These are phyloP conservation scores for Peromyscus leucopus DNA, from an alignment of 2,113 vertebrate genomes.

Conservation along the genomic window DNA sequence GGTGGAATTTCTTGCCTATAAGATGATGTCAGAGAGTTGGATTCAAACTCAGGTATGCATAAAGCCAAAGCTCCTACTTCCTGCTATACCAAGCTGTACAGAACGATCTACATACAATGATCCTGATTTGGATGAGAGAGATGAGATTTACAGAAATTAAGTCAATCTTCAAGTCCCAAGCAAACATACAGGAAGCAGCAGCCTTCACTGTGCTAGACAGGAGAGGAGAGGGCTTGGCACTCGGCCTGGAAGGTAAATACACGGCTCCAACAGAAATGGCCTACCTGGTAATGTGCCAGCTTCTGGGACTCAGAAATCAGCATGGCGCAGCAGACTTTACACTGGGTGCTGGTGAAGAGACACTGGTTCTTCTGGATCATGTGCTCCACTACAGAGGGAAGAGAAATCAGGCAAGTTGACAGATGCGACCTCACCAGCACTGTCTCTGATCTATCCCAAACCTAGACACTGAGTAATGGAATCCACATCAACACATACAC, in stretches of 20 bases:
- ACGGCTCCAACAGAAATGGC: constrained; percentile 40
- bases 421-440: background rate
- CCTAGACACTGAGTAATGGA: background rate
- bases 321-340: constrained; percentile 97
- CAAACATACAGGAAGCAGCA: constrained; percentile 3
- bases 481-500: background rate
- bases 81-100: background rate
- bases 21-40: constrained; percentile 39
- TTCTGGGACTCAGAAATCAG: constrained; percentile 98
- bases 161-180: constrained; percentile 56
- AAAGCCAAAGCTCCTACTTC: constrained; percentile 34
- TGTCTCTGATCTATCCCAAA: background rate
- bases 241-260: background rate
- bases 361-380: constrained; percentile 95
- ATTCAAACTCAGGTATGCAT: constrained; percentile 37
- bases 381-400: constrained; percentile 91
- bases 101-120: background rate
- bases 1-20: constrained; percentile 32
- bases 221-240: background rate
- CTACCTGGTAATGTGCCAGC: constrained; percentile 98
- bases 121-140: constrained; percentile 21
- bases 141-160: constrained; percentile 46
- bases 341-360: constrained; percentile 96
- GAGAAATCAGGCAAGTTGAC: constrained; percentile 45
- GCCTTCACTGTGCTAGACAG: background rate